Base-by-base conservation (phyloP, 2,888 invertebrate genomes). In the Halictus quadricinctus region DNA sequence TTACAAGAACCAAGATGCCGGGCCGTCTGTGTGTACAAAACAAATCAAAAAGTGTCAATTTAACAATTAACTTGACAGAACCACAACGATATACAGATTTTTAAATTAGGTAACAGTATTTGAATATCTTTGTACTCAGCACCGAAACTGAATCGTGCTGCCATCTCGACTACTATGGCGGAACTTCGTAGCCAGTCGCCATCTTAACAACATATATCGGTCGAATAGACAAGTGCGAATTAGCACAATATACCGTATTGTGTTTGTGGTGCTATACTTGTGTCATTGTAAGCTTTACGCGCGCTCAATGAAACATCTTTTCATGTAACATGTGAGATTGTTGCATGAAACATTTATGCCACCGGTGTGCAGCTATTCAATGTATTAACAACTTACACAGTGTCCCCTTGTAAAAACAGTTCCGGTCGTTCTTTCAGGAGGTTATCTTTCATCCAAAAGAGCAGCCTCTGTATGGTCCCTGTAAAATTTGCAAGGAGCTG, bases 1-100 rank as follows among this genome's bases (percentile, higher is more conserved):
- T 99, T 13, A 99, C 96, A 3, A 99, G 95, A 0, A 99, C 99
- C 74, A 99, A 95, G 85, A 99, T 99, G 4, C 99, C 99, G 0
- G 99, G 99, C 74, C 99, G 95, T 87, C 96, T 96, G 91, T 78
- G 94, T 93, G 73, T 70, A 80, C 21, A 76, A 89, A 80, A 80
- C 36, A 79, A 69, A 4, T 36, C 0, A 54, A 29, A 21, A 41
- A 43, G 15, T 7, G 10, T 18, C 10, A 46, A 48, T 64, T 29
- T 46, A 18, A 46, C 18, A 13, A 76, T 36, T 48, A 73, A 48
- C 5, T n/a, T 36, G 21, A 4, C 8, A 36, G 36, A 36, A 36
- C 36, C 36, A 5, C 36, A 36, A 36, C 5, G 0, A 36, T 36
- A 36, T 36, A 36, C 36, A 36, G 36, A 36, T 36, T 36, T 36